Evolutionary conservation across 2,113 vertebrate genomes (phyloP).

Genomic region (Redunca redunca): DNA sequence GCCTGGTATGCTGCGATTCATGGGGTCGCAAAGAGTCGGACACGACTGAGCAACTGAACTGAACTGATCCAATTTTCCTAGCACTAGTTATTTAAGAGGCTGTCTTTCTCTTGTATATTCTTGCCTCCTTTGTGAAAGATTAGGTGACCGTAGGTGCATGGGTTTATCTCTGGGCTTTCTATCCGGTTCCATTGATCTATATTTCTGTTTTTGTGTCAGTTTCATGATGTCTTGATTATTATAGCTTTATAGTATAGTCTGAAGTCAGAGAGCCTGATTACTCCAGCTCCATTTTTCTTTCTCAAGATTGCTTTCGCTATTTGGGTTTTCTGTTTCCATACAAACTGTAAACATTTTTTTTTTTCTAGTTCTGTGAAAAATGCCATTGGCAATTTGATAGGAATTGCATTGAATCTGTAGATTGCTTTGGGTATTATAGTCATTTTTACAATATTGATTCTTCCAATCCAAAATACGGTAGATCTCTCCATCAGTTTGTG

Average conservation of each 20-base stretch:
- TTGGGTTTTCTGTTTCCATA: neutral
- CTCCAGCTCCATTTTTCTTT: neutral
- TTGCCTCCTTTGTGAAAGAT: neutral
- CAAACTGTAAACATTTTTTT: neutral
- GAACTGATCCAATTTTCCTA: neutral
- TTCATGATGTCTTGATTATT: neutral
- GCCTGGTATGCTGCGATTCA: too few relatives aligned
- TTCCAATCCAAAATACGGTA: neutral
- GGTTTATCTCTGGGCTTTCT: neutral
- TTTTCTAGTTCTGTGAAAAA: neutral
- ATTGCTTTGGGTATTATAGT: neutral
- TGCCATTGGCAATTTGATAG: neutral
- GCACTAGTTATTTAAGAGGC: neutral
- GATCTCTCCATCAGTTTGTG: neutral
- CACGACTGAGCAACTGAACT: too few relatives aligned
- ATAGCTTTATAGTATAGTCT: neutral
- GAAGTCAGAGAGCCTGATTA: neutral
- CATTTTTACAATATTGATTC: neutral
- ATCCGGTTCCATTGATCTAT: neutral
- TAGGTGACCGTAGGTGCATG: neutral
- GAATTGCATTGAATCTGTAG: neutral
- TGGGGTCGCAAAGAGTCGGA: too few relatives aligned
- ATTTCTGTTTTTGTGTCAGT: neutral
- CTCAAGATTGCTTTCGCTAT: neutral
- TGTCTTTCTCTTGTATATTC: neutral